Evolutionary conservation across 1,140 invertebrate genomes (phyloP).

Genomic region (Centruroides sculpturatus): DNA sequence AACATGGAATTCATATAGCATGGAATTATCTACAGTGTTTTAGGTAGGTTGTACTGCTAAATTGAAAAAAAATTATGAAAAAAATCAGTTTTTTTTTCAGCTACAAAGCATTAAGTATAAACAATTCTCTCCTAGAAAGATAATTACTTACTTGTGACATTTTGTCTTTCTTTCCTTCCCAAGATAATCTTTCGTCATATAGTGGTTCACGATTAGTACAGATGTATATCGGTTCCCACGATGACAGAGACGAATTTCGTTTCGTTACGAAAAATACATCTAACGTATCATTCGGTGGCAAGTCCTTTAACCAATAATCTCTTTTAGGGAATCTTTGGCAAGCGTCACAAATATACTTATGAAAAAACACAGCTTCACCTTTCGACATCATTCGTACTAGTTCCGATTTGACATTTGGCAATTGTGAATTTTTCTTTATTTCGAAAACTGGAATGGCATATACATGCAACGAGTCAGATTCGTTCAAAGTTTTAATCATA

Average conservation of each 20-base stretch:
- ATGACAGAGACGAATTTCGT: slow-evolving; percentile 53
- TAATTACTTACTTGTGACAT: slow-evolving; percentile 58
- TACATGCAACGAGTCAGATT: slow-evolving; percentile 28
- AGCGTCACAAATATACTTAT: slow-evolving; percentile 71
- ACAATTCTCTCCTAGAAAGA: too few relatives aligned
- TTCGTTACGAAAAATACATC: slow-evolving; percentile 73
- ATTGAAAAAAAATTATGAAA: too few relatives aligned
- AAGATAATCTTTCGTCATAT: slow-evolving; percentile 60
- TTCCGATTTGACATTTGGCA: slow-evolving; percentile 57
- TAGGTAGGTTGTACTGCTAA: too few relatives aligned
- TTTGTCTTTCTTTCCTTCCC: slow-evolving; percentile 71
- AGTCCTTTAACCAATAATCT: slow-evolving; percentile 47
- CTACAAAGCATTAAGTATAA: too few relatives aligned
- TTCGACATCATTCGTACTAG: slow-evolving; percentile 35
- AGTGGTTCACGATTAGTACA: slow-evolving; percentile 60
- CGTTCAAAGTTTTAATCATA: slow-evolving; percentile 1
- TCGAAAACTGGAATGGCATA: slow-evolving; percentile 69
- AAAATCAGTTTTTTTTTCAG: too few relatives aligned
- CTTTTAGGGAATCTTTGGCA: slow-evolving; percentile 71
- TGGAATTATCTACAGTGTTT: too few relatives aligned
- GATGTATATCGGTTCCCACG: slow-evolving; percentile 72
- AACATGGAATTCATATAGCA: too few relatives aligned
- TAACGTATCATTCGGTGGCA: slow-evolving; percentile 38
- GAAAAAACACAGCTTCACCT: slow-evolving; percentile 62
- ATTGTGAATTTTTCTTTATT: slow-evolving; percentile 45